Evolutionary conservation across 1,140 invertebrate species (phyloP).

Genomic region (Anastatus disparis): DNA sequence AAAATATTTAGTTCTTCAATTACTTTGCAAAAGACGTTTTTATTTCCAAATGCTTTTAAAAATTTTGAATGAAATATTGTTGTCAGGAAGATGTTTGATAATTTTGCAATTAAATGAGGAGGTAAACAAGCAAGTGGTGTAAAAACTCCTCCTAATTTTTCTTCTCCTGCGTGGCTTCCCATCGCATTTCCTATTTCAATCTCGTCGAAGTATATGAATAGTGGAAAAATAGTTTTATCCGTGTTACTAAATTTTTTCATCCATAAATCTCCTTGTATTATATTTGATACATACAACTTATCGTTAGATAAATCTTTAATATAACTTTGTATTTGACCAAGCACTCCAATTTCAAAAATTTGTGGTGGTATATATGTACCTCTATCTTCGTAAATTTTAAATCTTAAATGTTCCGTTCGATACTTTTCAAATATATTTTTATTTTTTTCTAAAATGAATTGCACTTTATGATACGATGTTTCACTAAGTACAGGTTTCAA

Average conservation of each 20-base stretch:
- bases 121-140: constrained; percentile 12
- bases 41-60: constrained; percentile 30
- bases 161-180: constrained; percentile 8
- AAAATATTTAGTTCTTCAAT: constrained; percentile 25
- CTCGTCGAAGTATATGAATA: constrained; percentile 35
- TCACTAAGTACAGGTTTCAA: no score
- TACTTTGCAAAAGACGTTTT: constrained; percentile 23
- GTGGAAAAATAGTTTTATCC: constrained; percentile 27
- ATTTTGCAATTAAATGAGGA: neutral
- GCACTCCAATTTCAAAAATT: constrained; percentile 33
- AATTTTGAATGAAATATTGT: constrained; percentile 6
- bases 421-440: constrained; percentile 31
- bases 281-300: constrained; percentile 28
- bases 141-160: constrained; percentile 22
- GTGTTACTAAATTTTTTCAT: constrained; percentile 20
- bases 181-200: constrained; percentile 18
- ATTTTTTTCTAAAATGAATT: constrained; percentile 26
- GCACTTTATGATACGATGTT: neutral
- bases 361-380: constrained; percentile 31
- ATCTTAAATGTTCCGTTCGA: constrained; percentile 35
- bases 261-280: constrained; percentile 43
- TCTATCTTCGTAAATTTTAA: constrained; percentile 37
- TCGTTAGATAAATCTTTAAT: constrained; percentile 22
- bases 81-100: constrained; percentile 13
- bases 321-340: constrained; percentile 35